Evolutionary conservation across 2,113 vertebrate species (phyloP), one percentile per base, ranked within the genome.

Genomic region (Chrysemys picta): DNA sequence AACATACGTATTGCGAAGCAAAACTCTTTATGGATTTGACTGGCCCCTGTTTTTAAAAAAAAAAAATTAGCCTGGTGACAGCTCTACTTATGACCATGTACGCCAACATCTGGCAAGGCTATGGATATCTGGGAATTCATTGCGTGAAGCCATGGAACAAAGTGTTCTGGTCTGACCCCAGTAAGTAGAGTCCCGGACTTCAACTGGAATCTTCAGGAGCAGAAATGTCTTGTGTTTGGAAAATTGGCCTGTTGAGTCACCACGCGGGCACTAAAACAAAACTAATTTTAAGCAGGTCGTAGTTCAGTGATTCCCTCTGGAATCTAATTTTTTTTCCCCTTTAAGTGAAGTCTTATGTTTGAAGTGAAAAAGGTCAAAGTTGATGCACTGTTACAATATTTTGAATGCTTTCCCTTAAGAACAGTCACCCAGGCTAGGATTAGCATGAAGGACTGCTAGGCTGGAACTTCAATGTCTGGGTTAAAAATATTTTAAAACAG

Each of bases 231-330:
- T 97, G 97, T 97, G 97, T 98, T 97, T 98, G 98, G 98, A 98
- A 98, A 98, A 98, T 95, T 97, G 97, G 97, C 97, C 96, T 96
- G 97, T 98, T 98, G 98, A 98, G 98, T 98, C 98, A 98, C 97
- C 96, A 97, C 87, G 87, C 97, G 98, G 97, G 98, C 98, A 98
- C 97, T 98, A 98, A 98, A 98, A 98, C 98, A 98, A 98, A 98
- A 98, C 98, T 98, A 98, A 98, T 98, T 98, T 98, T 98, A 98
- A 98, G 98, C 98, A 98, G 98, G 98, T 98, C 98, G 98, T 95
- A 98, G 98, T 98, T 98, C 98, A 98, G 97, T 92, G 96, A 97
- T 98, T 98, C 98, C 98, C 98, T 98, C 97, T 97, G 98, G 98
- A 98, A 98, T 98, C 97, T 97, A 95, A 69, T 96, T 98, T 97